These are phyloP conservation scores for Eristalis tenax DNA, from an alignment of 2,888 invertebrate genomes.

Conservation along the genomic window DNA sequence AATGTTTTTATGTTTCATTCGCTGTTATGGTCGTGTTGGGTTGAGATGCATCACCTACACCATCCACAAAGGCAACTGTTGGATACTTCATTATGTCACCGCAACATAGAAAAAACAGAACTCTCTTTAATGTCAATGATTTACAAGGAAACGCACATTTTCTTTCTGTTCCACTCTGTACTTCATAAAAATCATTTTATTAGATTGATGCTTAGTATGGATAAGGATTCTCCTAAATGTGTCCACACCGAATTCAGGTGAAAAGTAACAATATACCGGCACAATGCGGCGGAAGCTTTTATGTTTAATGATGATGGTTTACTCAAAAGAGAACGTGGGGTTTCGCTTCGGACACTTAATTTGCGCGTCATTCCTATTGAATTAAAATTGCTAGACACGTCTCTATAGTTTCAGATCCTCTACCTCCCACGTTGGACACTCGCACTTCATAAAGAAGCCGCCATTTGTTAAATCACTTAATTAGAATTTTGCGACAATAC, in stretches of 20 bases:
- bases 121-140: conserved; percentile 45
- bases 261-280: conserved; percentile 58
- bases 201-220: conserved; percentile 62
- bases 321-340: conserved; percentile 52
- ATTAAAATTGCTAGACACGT: conserved; percentile 71
- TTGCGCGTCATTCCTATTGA: conserved; percentile 63
- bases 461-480: conserved; percentile 40
- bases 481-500: conserved; percentile 39
- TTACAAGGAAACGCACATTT: conserved; percentile 62
- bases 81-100: conserved; percentile 40
- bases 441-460: neutral
- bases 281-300: conserved; percentile 67
- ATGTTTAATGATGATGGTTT: conserved; percentile 60
- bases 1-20: neutral
- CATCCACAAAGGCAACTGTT: neutral
- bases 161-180: neutral
- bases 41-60: conserved; percentile 26
- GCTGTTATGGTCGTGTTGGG: neutral
- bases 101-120: conserved; percentile 8
- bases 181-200: conserved; percentile 65
- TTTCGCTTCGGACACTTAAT: conserved; percentile 54
- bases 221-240: conserved; percentile 71
- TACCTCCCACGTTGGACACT: conserved; percentile 68
- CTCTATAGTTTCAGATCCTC: conserved; percentile 39
- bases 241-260: conserved; percentile 64